phyloP scores from a whole-genome alignment of 1,140 invertebrate genomes.

The Cyphomyrmex costatus region DNA sequence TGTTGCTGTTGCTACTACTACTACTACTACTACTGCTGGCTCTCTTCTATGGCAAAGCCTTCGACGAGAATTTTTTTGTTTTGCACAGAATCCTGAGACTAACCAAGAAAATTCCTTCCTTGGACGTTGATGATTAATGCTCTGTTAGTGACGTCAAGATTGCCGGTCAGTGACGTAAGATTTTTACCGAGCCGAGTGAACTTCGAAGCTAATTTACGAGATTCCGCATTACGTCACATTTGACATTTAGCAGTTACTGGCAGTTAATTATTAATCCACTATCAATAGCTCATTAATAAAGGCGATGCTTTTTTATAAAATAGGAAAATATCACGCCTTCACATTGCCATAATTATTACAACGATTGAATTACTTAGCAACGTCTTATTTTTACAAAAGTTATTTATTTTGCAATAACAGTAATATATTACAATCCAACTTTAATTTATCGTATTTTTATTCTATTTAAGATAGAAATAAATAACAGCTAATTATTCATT shows the following conservation, averaged over 20 bases:
- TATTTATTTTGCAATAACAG: slow-evolving; percentile 1
- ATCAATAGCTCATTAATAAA: slow-evolving; percentile 4
- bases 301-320: neutral
- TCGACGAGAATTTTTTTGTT: slow-evolving; percentile 29
- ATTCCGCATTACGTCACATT: slow-evolving; percentile 43
- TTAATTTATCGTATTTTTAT: slow-evolving; percentile 24
- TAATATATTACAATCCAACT: neutral
- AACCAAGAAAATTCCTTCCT: slow-evolving; percentile 55
- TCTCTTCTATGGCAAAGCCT: neutral
- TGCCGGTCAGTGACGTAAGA: slow-evolving; percentile 68
- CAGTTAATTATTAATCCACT: slow-evolving; percentile 38
- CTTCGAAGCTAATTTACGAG: slow-evolving; percentile 70
- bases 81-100: slow-evolving; percentile 36
- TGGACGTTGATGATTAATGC: slow-evolving; percentile 71
- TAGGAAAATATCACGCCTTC: too few relatives aligned
- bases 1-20: neutral
- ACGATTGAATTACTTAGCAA: neutral
- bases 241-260: slow-evolving; percentile 31
- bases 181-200: slow-evolving; percentile 61
- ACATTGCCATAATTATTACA: neutral
- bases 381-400: neutral
- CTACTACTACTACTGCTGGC: neutral
- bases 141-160: slow-evolving; percentile 67
- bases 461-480: slow-evolving; percentile 40
- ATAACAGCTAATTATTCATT: slow-evolving; percentile 48